These are phyloP conservation scores for Aphaenogaster rudis DNA, from an alignment of 1,140 invertebrate species.

Conservation along the genomic window DNA sequence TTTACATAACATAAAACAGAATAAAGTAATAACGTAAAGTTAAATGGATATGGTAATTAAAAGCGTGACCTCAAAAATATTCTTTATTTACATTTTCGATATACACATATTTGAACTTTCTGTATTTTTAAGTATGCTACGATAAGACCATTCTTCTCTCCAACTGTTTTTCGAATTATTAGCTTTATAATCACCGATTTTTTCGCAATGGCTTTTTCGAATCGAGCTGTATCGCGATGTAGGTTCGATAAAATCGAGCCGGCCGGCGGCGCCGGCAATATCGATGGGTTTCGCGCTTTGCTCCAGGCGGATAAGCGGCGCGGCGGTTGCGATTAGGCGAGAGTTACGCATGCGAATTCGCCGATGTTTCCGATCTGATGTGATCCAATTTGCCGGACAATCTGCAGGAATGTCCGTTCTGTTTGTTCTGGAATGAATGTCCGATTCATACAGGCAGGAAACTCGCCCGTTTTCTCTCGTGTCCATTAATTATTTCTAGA, in stretches of 20 bases:
- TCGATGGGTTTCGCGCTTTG: slow-evolving; percentile 65
- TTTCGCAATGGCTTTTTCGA: background rate
- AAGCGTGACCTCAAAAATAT: background rate
- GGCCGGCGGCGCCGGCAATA: slow-evolving; percentile 29
- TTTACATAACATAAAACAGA: slow-evolving; percentile 11
- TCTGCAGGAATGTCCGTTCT: slow-evolving; percentile 11
- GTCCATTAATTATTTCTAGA: slow-evolving; percentile 54
- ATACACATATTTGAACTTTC: background rate
- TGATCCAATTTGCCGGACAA: slow-evolving; percentile 65
- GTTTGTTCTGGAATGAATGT: slow-evolving; percentile 29
- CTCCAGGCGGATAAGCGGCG: slow-evolving; percentile 51
- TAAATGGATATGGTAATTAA: no score
- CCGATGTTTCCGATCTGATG: slow-evolving; percentile 37
- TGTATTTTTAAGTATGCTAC: slow-evolving; percentile 8
- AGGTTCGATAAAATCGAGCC: slow-evolving; percentile 54
- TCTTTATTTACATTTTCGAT: background rate
- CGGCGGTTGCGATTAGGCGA: slow-evolving; percentile 58
- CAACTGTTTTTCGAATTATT: slow-evolving; percentile 20
- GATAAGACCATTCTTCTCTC: background rate
- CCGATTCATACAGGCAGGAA: background rate
- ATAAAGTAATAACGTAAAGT: background rate
- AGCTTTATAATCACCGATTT: slow-evolving; percentile 39
- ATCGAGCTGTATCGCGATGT: slow-evolving; percentile 13
- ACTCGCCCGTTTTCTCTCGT: background rate
- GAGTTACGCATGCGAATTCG: slow-evolving; percentile 20